Conservation (phyloP, 2,797 vertebrate species). For the Esox masquinongy region DNA sequence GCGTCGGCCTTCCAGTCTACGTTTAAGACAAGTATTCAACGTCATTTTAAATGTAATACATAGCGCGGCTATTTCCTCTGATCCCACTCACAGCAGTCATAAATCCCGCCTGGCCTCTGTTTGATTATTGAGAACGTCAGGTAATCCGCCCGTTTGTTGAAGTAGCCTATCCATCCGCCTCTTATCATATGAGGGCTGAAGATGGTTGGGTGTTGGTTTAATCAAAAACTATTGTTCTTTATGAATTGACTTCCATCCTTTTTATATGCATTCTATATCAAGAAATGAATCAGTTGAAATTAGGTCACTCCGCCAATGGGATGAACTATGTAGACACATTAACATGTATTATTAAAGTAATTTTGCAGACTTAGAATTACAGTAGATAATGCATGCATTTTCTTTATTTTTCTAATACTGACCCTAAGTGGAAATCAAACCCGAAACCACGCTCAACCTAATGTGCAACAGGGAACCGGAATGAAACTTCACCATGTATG, state of each 20-base stretch:
- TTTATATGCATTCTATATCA: slow-evolving; percentile 23
- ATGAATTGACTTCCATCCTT: slow-evolving; percentile 51
- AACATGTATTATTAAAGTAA: neutral
- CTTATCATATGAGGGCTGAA: slow-evolving; percentile 63
- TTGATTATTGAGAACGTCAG: slow-evolving; percentile 83
- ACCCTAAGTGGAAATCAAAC: no score
- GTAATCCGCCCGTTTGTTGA: slow-evolving; percentile 81
- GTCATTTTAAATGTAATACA: slow-evolving; percentile 57
- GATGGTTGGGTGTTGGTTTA: slow-evolving; percentile 74
- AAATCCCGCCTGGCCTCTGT: slow-evolving; percentile 81
- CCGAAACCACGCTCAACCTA: no score
- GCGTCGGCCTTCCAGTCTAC: slow-evolving; percentile 37
- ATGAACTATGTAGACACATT: neutral
- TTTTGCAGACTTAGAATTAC: no score
- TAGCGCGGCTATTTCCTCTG: slow-evolving; percentile 69
- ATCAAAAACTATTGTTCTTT: slow-evolving; percentile 71
- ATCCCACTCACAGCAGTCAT: slow-evolving; percentile 76
- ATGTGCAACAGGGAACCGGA: no score
- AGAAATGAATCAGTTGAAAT: neutral
- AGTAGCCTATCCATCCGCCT: slow-evolving; percentile 73
- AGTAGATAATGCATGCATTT: no score
- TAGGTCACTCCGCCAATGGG: slow-evolving; percentile 2
- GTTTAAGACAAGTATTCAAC: slow-evolving; percentile 55
- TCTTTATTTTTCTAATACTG: no score
- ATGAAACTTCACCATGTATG: no score